Percentiles rank a stretch among this genome's conserved stretches.
Conservation (phyloP, 2,797 vertebrate species). For the Anguilla anguilla region DNA sequence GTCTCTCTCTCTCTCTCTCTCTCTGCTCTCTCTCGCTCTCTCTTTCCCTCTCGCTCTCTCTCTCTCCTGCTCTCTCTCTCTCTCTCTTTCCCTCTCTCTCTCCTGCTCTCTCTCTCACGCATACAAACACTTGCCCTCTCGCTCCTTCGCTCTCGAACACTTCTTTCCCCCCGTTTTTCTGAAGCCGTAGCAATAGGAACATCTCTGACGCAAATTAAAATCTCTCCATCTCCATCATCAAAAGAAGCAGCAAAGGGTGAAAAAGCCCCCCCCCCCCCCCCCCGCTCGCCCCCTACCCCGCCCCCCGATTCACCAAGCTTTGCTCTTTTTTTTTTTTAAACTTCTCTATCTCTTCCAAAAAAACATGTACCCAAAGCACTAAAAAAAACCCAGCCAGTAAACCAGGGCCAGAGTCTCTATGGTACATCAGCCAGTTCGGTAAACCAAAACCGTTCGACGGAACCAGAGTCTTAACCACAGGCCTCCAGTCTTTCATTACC, state of each 20-base stretch:
- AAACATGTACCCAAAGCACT: background rate
- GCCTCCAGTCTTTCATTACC: slow-evolving; percentile 43
- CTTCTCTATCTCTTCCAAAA: background rate
- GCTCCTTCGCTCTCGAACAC: background rate
- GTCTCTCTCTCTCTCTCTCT: slow-evolving; percentile 45
- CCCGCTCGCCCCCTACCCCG: background rate
- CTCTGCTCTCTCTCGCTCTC: slow-evolving; percentile 9
- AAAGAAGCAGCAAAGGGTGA: background rate
- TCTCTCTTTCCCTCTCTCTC: background rate
- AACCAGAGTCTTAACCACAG: slow-evolving; percentile 6
- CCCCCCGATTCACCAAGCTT: background rate
- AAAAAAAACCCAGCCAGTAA: background rate
- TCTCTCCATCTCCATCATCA: background rate
- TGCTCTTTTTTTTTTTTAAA: background rate
- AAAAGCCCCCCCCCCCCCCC: background rate
- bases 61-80: slow-evolving; percentile 11
- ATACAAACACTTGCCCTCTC: slow-evolving; percentile 8
- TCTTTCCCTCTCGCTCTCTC: slow-evolving; percentile 20
- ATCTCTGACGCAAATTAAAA: slow-evolving; percentile 26
- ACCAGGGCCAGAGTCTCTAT: background rate
- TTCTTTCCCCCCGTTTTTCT: background rate
- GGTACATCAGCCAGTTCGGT: slow-evolving; percentile 7
- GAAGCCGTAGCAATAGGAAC: slow-evolving; percentile 16
- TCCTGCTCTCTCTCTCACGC: background rate
- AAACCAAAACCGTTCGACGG: background rate